These are phyloP conservation scores for Aldabrachelys gigantea DNA, from an alignment of 2,113 vertebrate genomes.

Conservation along the genomic window DNA sequence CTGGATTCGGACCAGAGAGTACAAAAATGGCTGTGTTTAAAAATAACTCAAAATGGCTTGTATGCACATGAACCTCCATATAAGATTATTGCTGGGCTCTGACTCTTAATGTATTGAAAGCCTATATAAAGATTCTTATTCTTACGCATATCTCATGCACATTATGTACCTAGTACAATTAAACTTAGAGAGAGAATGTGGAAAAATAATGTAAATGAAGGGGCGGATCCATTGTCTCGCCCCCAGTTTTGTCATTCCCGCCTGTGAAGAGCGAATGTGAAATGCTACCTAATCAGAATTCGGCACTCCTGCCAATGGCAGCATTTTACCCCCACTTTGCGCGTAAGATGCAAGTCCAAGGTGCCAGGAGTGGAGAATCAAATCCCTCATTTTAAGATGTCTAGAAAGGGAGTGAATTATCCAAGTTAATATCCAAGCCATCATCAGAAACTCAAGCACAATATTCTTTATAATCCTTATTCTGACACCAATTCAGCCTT, in stretches of 20 bases:
- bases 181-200: conserved; percentile 1
- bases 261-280: neutral
- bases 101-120: neutral
- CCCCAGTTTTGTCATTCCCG: neutral
- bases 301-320: neutral
- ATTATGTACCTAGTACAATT: conserved; percentile 20
- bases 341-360: neutral
- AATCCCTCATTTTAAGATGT: neutral
- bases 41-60: neutral
- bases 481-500: neutral
- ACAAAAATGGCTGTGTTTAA: neutral
- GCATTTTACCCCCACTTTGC: neutral
- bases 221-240: neutral
- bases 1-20: neutral
- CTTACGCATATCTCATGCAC: conserved; percentile 35
- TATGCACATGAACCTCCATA: conserved; percentile 19
- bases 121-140: conserved; percentile 1
- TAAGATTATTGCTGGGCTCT: neutral
- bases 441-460: neutral
- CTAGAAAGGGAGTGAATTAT: neutral
- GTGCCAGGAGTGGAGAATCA: neutral
- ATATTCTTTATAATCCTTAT: neutral
- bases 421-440: neutral
- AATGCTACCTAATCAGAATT: neutral
- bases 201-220: neutral